These are phyloP conservation scores for Empis livida DNA, from an alignment of 2,888 invertebrate species.

Conservation along the genomic window DNA sequence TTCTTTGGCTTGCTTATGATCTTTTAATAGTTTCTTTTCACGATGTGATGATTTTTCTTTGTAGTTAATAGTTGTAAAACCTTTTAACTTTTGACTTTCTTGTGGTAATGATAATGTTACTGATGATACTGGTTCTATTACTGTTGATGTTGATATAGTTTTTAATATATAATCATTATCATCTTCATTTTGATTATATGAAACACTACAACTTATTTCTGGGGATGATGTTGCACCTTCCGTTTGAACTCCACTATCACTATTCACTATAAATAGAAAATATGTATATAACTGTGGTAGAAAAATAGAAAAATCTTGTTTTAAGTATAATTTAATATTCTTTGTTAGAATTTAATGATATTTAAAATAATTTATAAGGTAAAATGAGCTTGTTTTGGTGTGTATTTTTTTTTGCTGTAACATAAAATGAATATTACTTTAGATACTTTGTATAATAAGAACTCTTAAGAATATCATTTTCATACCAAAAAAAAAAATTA, in stretches of 20 bases:
- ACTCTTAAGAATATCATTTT: no score
- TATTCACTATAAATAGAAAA: slow-evolving; percentile 40
- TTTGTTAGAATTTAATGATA: no score
- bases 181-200: slow-evolving; percentile 9
- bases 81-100: neutral
- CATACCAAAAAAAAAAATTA: no score
- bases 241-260: slow-evolving; percentile 55
- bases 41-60: slow-evolving; percentile 32
- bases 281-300: no score
- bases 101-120: neutral
- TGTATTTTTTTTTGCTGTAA: no score
- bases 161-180: neutral
- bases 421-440: no score
- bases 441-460: no score
- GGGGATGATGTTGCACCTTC: slow-evolving; percentile 40
- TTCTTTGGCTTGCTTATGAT: slow-evolving; percentile 43
- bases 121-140: neutral
- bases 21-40: slow-evolving; percentile 41
- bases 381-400: no score
- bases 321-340: no score
- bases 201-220: slow-evolving; percentile 16
- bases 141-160: neutral
- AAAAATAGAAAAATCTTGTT: no score
- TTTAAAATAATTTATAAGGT: no score
- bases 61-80: neutral